A percentile compares a stretch with the other conserved stretches of the same genome.
These are phyloP conservation scores for Cheilosia vulpina DNA, from an alignment of 2,888 invertebrate species.

Conservation along the genomic window DNA sequence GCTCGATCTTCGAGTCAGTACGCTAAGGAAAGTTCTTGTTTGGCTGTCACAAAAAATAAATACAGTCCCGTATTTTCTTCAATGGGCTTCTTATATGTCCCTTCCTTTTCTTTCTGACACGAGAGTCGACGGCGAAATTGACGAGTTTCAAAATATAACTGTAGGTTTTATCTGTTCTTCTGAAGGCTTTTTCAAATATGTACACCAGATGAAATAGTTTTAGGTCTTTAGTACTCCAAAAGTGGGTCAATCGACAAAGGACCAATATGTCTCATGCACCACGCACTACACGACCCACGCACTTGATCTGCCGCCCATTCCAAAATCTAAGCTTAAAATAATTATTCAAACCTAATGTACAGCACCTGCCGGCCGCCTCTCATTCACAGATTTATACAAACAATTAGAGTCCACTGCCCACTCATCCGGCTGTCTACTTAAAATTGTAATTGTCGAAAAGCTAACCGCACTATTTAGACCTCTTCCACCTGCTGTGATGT, in stretches of 20 bases:
- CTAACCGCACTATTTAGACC: constrained; percentile 27
- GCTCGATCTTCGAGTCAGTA: too few species aligned
- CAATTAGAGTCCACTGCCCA: constrained; percentile 51
- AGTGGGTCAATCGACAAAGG: background rate
- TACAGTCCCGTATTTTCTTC: too few species aligned
- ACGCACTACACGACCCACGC: background rate
- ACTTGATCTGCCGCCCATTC: background rate
- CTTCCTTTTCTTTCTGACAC: too few species aligned
- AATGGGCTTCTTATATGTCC: too few species aligned
- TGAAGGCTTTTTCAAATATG: too few species aligned
- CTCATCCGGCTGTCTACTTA: constrained; percentile 34
- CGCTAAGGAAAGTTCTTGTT: too few species aligned
- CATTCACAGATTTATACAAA: constrained; percentile 53
- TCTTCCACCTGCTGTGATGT: constrained; percentile 67
- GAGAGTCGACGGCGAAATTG: too few species aligned
- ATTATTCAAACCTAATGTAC: background rate
- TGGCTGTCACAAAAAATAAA: too few species aligned
- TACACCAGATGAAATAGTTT: too few species aligned
- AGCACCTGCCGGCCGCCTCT: constrained; percentile 51
- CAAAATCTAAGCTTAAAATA: background rate
- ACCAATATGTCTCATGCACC: background rate
- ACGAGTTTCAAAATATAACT: too few species aligned
- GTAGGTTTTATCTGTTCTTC: too few species aligned
- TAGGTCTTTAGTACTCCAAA: background rate
- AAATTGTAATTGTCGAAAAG: constrained; percentile 19